Conservation (phyloP, 2,797 vertebrate species). For the Molossus molossus region DNA sequence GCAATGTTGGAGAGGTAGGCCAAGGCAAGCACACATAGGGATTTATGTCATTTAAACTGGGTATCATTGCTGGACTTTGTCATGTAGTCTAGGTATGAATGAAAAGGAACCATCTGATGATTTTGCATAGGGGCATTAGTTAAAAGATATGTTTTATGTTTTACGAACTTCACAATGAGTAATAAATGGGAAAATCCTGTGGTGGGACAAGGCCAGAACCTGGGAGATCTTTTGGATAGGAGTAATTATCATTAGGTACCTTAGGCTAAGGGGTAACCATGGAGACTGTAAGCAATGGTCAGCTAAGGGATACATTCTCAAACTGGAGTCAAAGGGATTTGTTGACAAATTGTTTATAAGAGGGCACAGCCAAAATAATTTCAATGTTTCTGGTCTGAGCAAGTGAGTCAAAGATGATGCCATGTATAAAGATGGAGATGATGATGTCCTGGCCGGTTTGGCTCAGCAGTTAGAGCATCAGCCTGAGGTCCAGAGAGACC, state of each 20-base stretch:
- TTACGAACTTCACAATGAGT: background rate
- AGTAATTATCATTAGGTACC: background rate
- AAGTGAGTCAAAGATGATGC: constrained; percentile 11
- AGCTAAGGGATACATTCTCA: background rate
- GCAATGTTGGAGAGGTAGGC: background rate
- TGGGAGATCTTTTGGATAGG: background rate
- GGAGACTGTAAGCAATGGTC: background rate
- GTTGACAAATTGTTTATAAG: background rate
- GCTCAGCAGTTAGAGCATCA: no score
- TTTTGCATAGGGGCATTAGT: background rate
- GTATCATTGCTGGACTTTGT: background rate
- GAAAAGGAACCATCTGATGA: background rate
- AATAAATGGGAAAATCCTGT: background rate
- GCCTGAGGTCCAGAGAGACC: no score
- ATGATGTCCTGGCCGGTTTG: no score
- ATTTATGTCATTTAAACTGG: constrained; percentile 9
- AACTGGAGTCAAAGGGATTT: background rate
- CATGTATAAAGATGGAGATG: background rate
- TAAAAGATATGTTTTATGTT: background rate
- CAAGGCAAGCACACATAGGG: background rate
- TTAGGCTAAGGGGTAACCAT: no score
- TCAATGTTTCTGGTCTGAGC: background rate
- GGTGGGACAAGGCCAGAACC: background rate
- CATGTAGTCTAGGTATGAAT: background rate
- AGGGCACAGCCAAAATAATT: background rate